Base-by-base conservation (phyloP, 2,888 invertebrate genomes). In the Pseudolycoriella hygida region DNA sequence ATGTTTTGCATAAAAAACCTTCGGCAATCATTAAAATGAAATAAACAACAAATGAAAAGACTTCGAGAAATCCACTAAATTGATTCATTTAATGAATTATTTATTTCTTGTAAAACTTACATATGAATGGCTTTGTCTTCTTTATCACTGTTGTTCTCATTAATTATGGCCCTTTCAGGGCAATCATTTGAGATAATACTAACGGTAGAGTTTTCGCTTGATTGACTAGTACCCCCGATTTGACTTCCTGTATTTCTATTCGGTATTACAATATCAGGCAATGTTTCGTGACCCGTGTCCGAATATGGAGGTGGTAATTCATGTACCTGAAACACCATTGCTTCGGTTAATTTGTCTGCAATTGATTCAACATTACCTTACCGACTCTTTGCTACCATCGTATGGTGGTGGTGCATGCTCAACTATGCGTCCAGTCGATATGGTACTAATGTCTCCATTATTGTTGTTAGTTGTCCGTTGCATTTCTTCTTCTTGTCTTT, bases 221-320 rank as follows among this genome's bases (percentile, higher is more conserved):
- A 34, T 12, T 12, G 34, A 34, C 15, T 34, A 14, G 15, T 34
- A 34, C 34, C n/a, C 8, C 8, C 25, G 5, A 25, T 25, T 25
- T 39, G 17, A 5, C n/a, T 2, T 19, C n/a, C 17, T 10, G 19
- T 19, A n/a, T 11, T 39, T 39, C n/a, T 15, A 5, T 3, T 39
- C 17, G 38, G 3, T 39, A 14, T 15, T 39, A 17, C 15, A 18
- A 12, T 19, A 19, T 18, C 18, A 10, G 19, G 15, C n/a, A n/a
- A 19, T 8, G n/a, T 12, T 4, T 14, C 17, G 17, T 14, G 10
- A 19, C 12, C 78, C 74, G 39, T 25, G 4, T 54, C 54, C 8
- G 50, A 44, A 38, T 54, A 54, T 8, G 51, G 47, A 17, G 54
- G 54, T 12, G 54, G 54, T 17, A 46, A 39, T 19, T 52, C 43